Conservation (phyloP, 37 sponge, comb jelly and placozoan species). For the Mnemiopsis leidyi region DNA sequence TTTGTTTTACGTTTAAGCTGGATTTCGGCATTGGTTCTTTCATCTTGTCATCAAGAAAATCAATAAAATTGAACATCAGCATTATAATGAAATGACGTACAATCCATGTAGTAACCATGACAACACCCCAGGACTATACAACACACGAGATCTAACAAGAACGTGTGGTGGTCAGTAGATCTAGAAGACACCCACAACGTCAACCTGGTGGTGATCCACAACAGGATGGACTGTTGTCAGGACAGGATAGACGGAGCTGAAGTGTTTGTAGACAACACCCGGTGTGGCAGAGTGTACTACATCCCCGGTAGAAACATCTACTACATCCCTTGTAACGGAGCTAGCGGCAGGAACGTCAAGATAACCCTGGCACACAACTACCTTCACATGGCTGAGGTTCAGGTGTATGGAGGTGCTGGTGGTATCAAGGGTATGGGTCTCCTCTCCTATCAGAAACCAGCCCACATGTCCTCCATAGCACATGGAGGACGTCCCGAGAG, state of each 20-base stretch:
- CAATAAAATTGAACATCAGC: too few species aligned
- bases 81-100: too few species aligned
- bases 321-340: constrained; percentile 1
- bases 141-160: background rate
- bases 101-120: too few species aligned
- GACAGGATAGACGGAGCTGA: constrained; percentile 25
- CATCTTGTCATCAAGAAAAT: too few species aligned
- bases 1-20: too few species aligned
- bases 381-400: constrained; percentile 30
- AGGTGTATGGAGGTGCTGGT: constrained; percentile 20
- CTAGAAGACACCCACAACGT: background rate
- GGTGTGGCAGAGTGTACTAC: background rate
- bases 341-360: background rate
- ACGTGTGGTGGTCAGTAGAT: background rate
- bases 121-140: background rate
- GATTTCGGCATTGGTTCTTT: too few species aligned
- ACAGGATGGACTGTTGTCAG: constrained; percentile 21
- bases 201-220: constrained; percentile 26
- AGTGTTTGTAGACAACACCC: background rate
- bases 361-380: background rate
- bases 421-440: constrained; percentile 28
- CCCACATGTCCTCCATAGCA: background rate
- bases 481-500: background rate
- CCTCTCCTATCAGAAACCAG: background rate
- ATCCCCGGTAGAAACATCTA: constrained; percentile 7